Evolutionary conservation across 2,797 vertebrate genomes (phyloP).

Genomic region (Cygnus olor): DNA sequence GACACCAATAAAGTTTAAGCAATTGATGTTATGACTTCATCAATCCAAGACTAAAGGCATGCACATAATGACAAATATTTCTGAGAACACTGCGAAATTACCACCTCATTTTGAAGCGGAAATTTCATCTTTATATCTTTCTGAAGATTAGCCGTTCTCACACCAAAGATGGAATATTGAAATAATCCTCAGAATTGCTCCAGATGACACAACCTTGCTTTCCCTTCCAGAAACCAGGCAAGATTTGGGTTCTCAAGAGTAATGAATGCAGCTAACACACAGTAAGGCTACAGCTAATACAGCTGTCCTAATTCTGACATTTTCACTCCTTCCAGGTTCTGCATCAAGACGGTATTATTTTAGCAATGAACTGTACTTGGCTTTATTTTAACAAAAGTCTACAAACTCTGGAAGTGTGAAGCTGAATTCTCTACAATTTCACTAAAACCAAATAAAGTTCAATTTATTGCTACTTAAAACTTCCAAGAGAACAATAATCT

Average conservation of each 20-base stretch:
- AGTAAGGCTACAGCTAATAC: background rate
- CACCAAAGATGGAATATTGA: background rate
- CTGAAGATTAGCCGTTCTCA: background rate
- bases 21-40: constrained; percentile 68
- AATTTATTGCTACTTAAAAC: background rate
- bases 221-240: background rate
- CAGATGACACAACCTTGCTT: background rate
- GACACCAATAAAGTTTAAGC: constrained; percentile 67
- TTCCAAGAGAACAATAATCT: constrained; percentile 20
- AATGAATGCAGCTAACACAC: background rate
- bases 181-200: background rate
- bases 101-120: background rate
- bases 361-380: background rate
- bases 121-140: background rate
- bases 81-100: background rate
- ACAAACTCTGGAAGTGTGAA: background rate
- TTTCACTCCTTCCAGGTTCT: background rate
- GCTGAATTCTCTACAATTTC: background rate
- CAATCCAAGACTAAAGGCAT: constrained; percentile 22
- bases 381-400: background rate
- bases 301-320: background rate
- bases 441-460: background rate
- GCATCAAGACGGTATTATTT: background rate
- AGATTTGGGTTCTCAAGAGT: background rate
- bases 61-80: constrained; percentile 13